Base-by-base conservation (phyloP, 2,113 vertebrate genomes). In the Amia ocellicauda region DNA sequence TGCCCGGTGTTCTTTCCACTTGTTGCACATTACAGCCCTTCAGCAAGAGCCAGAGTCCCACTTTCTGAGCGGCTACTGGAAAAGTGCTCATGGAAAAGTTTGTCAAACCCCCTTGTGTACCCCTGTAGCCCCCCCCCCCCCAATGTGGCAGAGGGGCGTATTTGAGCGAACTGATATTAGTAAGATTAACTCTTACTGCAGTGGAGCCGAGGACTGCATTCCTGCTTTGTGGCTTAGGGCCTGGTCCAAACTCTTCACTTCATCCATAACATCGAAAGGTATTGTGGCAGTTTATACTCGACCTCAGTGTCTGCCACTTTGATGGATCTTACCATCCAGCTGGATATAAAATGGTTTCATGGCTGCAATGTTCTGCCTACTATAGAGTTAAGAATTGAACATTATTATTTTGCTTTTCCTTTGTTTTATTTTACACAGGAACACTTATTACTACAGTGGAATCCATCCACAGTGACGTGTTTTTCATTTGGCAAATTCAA, bases 1-100 rank as follows among this genome's bases (percentile, higher is more conserved):
- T 41, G 56, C 31, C 56, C 56, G n/a, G 22, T 41, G 36, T 58
- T 40, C 20, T 58, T 36, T 58, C 29, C 56, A 58, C 31, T 58
- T 58, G 49, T 41, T 41, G 49, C 60, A 24, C 28, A 24, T 40
- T 23, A 52, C 16, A 9, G 41, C 31, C 60, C 19, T 16, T 45
- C 60, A 36, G 43, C 17, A 51, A 28, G n/a, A 16, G 27, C 45
- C 60, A 7, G 31, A 10, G 26, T 52, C 26, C 47, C 60, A 51
- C 26, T 47, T 27, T 23, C 1, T 11, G 27, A 22, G 19, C 60
- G 24, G 31, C 40, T 40, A 10, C 24, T 51, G 20, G 28, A 27
- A 28, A 56, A 26, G 20, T 28, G 7, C 27, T 58, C 29, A 58
- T 58, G 56, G 56, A 58, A 58, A 58, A 58, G 29, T 4, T 58